Conservation (phyloP, 2,888 invertebrate genomes). For the Drosophila infuscata region DNA sequence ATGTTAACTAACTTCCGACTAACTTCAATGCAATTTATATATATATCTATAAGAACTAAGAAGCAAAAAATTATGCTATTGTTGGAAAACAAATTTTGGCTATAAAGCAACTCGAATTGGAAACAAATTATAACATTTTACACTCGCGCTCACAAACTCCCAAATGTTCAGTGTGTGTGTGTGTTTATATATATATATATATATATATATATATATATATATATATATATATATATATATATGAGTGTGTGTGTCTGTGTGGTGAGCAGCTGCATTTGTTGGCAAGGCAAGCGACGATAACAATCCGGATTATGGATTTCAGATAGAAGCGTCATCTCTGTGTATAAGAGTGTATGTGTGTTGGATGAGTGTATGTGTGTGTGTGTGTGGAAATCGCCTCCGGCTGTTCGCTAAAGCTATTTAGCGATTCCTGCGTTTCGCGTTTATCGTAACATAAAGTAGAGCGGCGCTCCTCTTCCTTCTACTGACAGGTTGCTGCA, state of each 20-base stretch:
- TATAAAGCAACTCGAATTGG: conserved; percentile 70
- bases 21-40: conserved; percentile 32
- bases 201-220: conserved; percentile 28
- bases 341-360: conserved; percentile 21
- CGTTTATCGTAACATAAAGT: conserved; percentile 55
- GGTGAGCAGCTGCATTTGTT: conserved; percentile 68
- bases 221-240: conserved; percentile 25
- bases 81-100: conserved; percentile 78
- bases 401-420: conserved; percentile 29
- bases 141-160: conserved; percentile 57
- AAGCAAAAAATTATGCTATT: conserved; percentile 72
- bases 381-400: conserved; percentile 43
- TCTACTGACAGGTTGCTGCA: conserved; percentile 18
- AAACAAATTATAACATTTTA: conserved; percentile 63
- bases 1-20: conserved; percentile 40
- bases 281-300: conserved; percentile 76
- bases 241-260: conserved; percentile 29
- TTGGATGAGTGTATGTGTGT: conserved; percentile 28
- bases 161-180: conserved; percentile 34
- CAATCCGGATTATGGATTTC: conserved; percentile 46
- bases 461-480: conserved; percentile 25
- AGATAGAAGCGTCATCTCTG: conserved; percentile 40
- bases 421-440: conserved; percentile 25
- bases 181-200: conserved; percentile 26
- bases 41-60: conserved; percentile 61